phyloP scores from a whole-genome alignment of 2,888 invertebrate genomes.

The Neocrepidodera transversa region DNA sequence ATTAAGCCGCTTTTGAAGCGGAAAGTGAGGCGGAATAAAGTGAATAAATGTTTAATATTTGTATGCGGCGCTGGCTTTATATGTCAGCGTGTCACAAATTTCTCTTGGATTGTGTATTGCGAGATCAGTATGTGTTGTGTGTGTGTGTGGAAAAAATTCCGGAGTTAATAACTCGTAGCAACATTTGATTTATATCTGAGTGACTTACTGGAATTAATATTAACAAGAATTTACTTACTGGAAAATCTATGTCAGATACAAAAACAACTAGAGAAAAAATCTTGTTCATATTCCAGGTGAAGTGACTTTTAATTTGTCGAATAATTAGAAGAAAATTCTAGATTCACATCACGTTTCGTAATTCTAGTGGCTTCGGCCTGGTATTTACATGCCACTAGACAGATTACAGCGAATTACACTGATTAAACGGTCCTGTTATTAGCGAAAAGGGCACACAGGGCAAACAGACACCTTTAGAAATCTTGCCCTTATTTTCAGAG shows the following conservation, averaged over 20 bases:
- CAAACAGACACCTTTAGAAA: conserved; percentile 10
- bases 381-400: conserved; percentile 24
- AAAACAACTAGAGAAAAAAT: too few relatives aligned
- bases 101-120: conserved; percentile 18
- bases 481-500: conserved; percentile 14
- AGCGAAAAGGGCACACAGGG: conserved; percentile 12
- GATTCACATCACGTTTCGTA: conserved; percentile 15
- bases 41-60: conserved; percentile 35
- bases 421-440: conserved; percentile 24
- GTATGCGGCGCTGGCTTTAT: conserved; percentile 26
- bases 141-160: conserved; percentile 4
- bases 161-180: conserved; percentile 15
- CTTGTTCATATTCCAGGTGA: conserved; percentile 22
- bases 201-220: conserved; percentile 18
- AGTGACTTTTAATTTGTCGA: conserved; percentile 19
- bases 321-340: conserved; percentile 20
- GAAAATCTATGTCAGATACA: conserved; percentile 8
- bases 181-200: conserved; percentile 22
- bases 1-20: conserved; percentile 34
- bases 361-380: too few relatives aligned
- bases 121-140: neutral
- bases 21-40: conserved; percentile 30
- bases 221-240: neutral
- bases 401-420: conserved; percentile 21
- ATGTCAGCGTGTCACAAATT: conserved; percentile 24